Evolutionary conservation across 2,113 vertebrate species (phyloP).

Genomic region (Labeo catla): DNA sequence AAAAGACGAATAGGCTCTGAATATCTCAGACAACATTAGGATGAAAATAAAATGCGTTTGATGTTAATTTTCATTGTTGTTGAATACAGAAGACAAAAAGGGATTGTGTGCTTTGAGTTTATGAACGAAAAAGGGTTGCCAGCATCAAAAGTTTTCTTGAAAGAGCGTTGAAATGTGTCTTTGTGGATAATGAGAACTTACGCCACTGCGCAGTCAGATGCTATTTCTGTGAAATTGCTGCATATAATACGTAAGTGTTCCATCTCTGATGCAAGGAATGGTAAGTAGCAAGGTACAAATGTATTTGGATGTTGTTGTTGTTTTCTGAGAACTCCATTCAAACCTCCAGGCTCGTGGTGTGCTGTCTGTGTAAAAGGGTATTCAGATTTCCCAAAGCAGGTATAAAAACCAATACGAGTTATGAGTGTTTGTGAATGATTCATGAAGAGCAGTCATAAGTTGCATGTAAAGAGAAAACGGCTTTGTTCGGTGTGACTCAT

Average conservation of each 20-base stretch:
- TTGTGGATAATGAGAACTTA: not conserved
- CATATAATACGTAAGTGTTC: not conserved
- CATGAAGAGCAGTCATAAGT: conserved; percentile 29
- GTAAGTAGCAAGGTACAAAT: conserved; percentile 24
- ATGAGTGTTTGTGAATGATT: conserved; percentile 29
- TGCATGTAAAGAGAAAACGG: not conserved
- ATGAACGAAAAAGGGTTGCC: conserved; percentile 21
- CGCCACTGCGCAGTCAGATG: not conserved
- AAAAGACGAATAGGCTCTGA: not conserved
- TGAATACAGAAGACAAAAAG: conserved; percentile 16
- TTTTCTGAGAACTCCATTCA: conserved; percentile 5
- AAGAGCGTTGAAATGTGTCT: conserved; percentile 4
- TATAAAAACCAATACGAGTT: conserved; percentile 12
- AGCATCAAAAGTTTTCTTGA: conserved; percentile 14
- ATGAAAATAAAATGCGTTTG: conserved; percentile 18
- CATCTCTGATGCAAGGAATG: conserved; percentile 26
- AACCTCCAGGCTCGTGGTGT: not conserved
- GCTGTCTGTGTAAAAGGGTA: not conserved
- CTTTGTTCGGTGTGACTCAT: not conserved
- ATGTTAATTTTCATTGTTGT: conserved; percentile 3
- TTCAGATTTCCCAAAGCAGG: conserved; percentile 35
- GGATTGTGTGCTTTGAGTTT: conserved; percentile 6
- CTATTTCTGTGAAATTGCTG: conserved; percentile 15
- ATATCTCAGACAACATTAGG: conserved; percentile 31
- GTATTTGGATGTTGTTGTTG: not conserved